These are phyloP conservation scores for Ichneumoninae sp. DNA, from an alignment of 2,888 invertebrate genomes.

Conservation along the genomic window DNA sequence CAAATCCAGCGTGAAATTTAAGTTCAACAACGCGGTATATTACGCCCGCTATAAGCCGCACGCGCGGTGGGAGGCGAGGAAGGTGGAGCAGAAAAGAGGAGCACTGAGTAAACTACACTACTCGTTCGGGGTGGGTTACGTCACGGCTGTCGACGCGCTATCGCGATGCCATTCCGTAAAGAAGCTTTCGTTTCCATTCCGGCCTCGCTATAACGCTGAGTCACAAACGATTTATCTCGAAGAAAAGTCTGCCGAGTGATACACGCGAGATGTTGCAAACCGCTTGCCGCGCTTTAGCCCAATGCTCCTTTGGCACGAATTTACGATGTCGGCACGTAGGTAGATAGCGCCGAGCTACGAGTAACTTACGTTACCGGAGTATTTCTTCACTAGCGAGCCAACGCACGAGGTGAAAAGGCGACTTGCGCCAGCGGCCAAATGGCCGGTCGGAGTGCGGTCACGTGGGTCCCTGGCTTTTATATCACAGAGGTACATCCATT, in stretches of 20 bases:
- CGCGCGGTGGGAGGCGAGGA: background rate
- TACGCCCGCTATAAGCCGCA: background rate
- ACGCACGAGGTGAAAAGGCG: constrained; percentile 4
- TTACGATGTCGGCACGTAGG: constrained; percentile 59
- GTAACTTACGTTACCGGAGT: constrained; percentile 4
- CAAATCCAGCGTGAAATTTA: background rate
- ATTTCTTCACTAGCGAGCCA: constrained; percentile 37
- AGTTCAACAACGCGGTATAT: background rate
- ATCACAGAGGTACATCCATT: constrained; percentile 31
- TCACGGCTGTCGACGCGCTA: constrained; percentile 54
- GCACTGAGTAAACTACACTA: constrained; percentile 20
- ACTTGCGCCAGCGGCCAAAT: constrained; percentile 27
- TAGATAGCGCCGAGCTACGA: background rate
- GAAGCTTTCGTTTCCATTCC: constrained; percentile 65
- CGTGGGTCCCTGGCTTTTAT: constrained; percentile 25
- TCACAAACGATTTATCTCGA: constrained; percentile 60
- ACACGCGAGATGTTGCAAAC: constrained; percentile 37
- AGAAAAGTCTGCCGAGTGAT: constrained; percentile 41
- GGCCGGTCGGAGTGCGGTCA: constrained; percentile 39
- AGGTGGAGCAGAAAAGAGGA: constrained; percentile 26
- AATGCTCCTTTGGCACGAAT: constrained; percentile 56
- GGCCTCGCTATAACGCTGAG: constrained; percentile 47
- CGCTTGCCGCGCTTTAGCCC: constrained; percentile 20
- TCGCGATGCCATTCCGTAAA: constrained; percentile 61
- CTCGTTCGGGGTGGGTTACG: constrained; percentile 25